Evolutionary conservation across 2,797 vertebrate genomes (phyloP).

Genomic region (Cercopithecus mitis): DNA sequence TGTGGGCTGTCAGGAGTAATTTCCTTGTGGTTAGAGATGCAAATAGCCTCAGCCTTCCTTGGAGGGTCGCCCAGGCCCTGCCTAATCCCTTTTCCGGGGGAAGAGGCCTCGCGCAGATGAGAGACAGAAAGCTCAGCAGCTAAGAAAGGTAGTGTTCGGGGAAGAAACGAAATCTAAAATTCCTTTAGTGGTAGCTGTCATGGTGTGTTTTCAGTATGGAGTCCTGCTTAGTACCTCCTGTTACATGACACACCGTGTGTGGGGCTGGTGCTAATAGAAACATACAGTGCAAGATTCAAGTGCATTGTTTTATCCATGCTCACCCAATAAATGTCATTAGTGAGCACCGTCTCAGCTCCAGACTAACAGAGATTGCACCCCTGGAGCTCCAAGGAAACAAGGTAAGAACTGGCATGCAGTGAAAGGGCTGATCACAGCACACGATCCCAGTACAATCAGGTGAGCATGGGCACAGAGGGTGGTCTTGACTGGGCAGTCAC

Average conservation of each 20-base stretch:
- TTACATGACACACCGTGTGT: neutral
- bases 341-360: neutral
- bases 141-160: neutral
- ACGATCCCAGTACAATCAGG: neutral
- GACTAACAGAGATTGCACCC: neutral
- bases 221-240: neutral
- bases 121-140: neutral
- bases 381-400: neutral
- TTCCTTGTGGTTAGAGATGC: constrained; percentile 62
- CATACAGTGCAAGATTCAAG: neutral
- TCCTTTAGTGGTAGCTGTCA: neutral
- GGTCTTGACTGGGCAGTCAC: neutral
- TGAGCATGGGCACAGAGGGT: neutral
- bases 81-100: neutral
- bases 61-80: neutral
- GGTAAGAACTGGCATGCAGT: no score
- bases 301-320: neutral
- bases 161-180: neutral
- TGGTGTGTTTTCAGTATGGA: neutral
- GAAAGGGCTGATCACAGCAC: neutral
- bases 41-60: constrained; percentile 39
- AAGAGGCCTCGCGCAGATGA: neutral
- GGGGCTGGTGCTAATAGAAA: neutral
- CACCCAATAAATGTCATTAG: neutral
- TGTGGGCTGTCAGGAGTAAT: constrained; percentile 56